Evolutionary conservation across 2,797 vertebrate genomes (phyloP).

Genomic region (Smutsia gigantea): DNA sequence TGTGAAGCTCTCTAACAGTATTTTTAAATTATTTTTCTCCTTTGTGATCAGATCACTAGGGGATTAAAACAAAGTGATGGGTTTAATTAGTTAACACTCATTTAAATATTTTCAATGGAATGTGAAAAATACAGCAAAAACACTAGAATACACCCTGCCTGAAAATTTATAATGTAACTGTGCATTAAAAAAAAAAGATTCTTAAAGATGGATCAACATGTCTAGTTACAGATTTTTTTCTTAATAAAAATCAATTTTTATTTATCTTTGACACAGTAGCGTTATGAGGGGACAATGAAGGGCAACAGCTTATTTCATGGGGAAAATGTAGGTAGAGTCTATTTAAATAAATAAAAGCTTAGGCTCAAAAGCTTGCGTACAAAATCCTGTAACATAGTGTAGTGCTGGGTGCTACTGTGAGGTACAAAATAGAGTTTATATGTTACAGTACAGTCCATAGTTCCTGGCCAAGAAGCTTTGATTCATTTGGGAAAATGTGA

Average conservation of each 20-base stretch:
- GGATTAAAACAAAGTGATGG: background rate
- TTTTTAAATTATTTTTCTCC: constrained; percentile 29
- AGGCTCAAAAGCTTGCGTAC: background rate
- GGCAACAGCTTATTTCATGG: background rate
- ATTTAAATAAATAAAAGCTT: background rate
- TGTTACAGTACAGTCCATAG: background rate
- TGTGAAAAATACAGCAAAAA: constrained; percentile 20
- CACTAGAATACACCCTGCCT: background rate
- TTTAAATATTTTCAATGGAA: constrained; percentile 29
- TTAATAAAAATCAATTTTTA: background rate
- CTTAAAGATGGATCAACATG: background rate
- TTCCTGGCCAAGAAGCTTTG: background rate
- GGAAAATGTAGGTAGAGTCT: background rate
- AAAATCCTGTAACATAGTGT: background rate
- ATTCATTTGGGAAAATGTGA: background rate
- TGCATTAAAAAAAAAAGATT: background rate
- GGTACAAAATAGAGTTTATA: background rate
- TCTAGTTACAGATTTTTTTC: background rate
- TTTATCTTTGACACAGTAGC: background rate
- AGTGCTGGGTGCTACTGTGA: background rate
- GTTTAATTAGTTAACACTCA: background rate
- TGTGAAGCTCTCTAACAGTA: background rate
- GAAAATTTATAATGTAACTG: background rate
- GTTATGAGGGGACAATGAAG: background rate
- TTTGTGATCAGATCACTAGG: background rate